A percentile compares a stretch with the other conserved stretches of the same genome.
Evolutionary conservation across 2,797 vertebrate species (phyloP).

Genomic region (Moxostoma hubbsi): DNA sequence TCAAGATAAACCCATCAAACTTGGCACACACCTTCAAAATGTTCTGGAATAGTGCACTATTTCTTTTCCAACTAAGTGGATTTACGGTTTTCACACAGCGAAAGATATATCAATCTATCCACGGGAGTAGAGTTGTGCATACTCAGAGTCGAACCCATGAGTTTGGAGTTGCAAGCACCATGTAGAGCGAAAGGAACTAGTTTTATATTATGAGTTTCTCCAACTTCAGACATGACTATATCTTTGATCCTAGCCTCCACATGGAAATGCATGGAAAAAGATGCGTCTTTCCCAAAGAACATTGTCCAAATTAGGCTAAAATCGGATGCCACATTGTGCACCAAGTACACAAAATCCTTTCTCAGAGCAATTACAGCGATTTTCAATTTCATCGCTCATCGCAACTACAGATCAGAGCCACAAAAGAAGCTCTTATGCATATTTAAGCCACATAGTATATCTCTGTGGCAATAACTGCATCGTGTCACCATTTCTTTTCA

Average conservation of each 20-base stretch:
- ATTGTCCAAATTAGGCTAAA: constrained; percentile 12
- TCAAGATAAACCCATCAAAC: too few relatives aligned
- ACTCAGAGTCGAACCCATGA: too few relatives aligned
- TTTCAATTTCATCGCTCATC: constrained; percentile 13
- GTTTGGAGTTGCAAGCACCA: too few relatives aligned
- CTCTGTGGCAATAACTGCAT: constrained; percentile 15
- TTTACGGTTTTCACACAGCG: too few relatives aligned
- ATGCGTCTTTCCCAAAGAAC: neutral
- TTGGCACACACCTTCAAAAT: too few relatives aligned
- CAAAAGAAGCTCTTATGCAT: constrained; percentile 1
- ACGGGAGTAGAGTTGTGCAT: too few relatives aligned
- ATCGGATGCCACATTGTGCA: constrained; percentile 6
- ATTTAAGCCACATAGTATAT: constrained; percentile 28
- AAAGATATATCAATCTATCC: too few relatives aligned
- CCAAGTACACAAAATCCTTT: constrained; percentile 33
- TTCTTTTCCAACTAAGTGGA: too few relatives aligned
- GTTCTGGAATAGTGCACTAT: too few relatives aligned
- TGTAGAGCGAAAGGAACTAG: too few relatives aligned
- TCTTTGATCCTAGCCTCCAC: too few relatives aligned
- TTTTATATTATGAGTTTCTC: neutral
- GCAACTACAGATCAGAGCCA: constrained; percentile 27
- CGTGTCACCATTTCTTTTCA: constrained; percentile 43
- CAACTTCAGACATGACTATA: too few relatives aligned
- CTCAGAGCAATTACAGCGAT: constrained; percentile 17
- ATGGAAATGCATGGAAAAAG: neutral